Evolutionary conservation across 2,888 invertebrate genomes (phyloP).

Genomic region (Heliconius hortense): DNA sequence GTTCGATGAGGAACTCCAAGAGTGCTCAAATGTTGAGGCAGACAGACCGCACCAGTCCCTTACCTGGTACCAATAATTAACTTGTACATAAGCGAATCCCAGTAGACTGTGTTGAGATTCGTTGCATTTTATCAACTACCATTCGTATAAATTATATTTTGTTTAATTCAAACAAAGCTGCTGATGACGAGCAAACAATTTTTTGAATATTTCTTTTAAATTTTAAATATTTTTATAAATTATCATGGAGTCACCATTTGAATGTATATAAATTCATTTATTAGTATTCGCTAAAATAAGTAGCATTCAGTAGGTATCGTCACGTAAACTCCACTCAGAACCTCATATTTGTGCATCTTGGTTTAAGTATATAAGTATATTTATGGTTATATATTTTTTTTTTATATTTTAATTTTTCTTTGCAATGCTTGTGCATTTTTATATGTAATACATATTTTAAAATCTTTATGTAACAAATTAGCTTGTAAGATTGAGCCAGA

Average conservation of each 20-base stretch:
- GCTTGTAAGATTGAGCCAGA: conserved; percentile 30
- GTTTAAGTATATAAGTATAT: conserved; percentile 21
- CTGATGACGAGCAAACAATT: conserved; percentile 64
- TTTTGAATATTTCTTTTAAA: conserved; percentile 25
- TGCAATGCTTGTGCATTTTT: conserved; percentile 74
- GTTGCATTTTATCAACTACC: conserved; percentile 59
- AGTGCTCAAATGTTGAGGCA: conserved; percentile 85
- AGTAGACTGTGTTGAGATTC: conserved; percentile 66
- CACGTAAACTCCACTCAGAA: conserved; percentile 42
- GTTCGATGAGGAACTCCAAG: conserved; percentile 85
- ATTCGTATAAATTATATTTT: conserved; percentile 56
- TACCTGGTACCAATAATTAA: conserved; percentile 78
- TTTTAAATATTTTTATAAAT: conserved; percentile 26
- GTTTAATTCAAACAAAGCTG: conserved; percentile 58
- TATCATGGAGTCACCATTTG: conserved; percentile 32
- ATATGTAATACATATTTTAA: conserved; percentile 43
- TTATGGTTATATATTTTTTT: conserved; percentile 26
- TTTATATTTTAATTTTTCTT: conserved; percentile 49
- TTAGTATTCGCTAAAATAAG: conserved; percentile 28
- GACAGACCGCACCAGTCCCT: conserved; percentile 84
- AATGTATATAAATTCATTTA: conserved; percentile 29
- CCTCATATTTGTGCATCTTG: conserved; percentile 41
- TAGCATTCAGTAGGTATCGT: conserved; percentile 41
- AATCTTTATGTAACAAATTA: conserved; percentile 33
- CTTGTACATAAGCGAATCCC: conserved; percentile 69